phyloP scores from a whole-genome alignment of 2,797 vertebrate genomes.

The Chaetophractus vellerosus region DNA sequence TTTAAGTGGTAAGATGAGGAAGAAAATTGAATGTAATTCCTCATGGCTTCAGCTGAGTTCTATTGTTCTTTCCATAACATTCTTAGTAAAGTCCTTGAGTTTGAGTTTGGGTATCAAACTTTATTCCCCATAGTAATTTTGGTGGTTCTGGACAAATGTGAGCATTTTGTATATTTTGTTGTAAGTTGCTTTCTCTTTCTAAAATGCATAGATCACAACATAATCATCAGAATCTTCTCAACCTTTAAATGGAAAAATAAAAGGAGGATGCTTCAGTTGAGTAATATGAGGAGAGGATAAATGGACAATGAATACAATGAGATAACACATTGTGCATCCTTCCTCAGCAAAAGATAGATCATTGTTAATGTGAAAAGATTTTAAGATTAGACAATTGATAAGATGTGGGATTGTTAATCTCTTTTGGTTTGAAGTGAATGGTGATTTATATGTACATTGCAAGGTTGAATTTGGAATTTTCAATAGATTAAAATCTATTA shows the following conservation, averaged over 20 bases:
- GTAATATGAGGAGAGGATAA: not conserved
- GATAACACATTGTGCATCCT: not conserved
- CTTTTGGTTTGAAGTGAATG: constrained; percentile 51
- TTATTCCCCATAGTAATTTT: not conserved
- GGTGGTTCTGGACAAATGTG: not conserved
- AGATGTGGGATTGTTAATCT: not conserved
- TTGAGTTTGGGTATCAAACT: not conserved
- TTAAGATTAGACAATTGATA: not conserved
- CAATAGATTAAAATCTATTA: not conserved
- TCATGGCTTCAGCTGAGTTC: not conserved
- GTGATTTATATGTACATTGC: constrained; percentile 47
- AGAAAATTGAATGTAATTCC: not conserved
- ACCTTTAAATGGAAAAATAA: not conserved
- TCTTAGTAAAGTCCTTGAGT: not conserved
- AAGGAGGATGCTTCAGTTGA: not conserved
- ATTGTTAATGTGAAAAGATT: not conserved
- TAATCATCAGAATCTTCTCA: not conserved
- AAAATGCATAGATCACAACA: not conserved
- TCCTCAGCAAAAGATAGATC: not conserved
- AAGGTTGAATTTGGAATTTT: not conserved
- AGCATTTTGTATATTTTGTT: not conserved
- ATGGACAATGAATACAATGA: not conserved
- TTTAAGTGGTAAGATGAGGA: not conserved
- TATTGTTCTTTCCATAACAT: not conserved
- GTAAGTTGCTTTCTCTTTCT: not conserved